Evolutionary conservation across 2,113 vertebrate species (phyloP).

Genomic region (Pygoscelis adeliae): DNA sequence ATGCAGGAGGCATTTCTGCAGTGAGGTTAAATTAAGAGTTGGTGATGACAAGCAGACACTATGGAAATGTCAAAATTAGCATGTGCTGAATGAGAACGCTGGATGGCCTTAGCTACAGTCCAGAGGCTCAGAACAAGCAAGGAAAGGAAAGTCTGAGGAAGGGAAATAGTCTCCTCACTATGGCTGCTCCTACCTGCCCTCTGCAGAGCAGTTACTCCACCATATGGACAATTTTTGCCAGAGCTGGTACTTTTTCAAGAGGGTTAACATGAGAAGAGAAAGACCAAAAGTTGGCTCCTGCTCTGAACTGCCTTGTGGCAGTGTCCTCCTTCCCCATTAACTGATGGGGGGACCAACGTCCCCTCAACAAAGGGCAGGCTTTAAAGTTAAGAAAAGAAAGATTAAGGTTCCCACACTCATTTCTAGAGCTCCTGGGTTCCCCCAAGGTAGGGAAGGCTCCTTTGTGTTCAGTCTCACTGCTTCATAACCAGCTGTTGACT

Average conservation of each 20-base stretch:
- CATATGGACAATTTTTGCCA: not conserved
- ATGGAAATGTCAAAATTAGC: conserved; percentile 76
- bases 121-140: not conserved
- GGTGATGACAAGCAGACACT: conserved; percentile 59
- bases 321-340: not conserved
- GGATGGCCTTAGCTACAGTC: not conserved
- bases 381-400: not conserved
- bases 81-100: not conserved
- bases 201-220: not conserved
- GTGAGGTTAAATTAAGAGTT: conserved; percentile 60
- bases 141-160: not conserved
- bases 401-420: not conserved
- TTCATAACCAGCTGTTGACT: not conserved
- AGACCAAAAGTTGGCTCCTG: not conserved
- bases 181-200: not conserved
- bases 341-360: accelerated
- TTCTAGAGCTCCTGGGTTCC: not conserved
- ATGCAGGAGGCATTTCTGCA: conserved; percentile 60
- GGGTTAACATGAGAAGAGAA: not conserved
- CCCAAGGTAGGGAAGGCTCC: not conserved
- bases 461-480: not conserved
- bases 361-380: not conserved
- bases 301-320: not conserved
- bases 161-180: not conserved
- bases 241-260: not conserved